These are phyloP conservation scores for Pygoscelis adeliae DNA, from an alignment of 2,113 vertebrate genomes.

Conservation along the genomic window DNA sequence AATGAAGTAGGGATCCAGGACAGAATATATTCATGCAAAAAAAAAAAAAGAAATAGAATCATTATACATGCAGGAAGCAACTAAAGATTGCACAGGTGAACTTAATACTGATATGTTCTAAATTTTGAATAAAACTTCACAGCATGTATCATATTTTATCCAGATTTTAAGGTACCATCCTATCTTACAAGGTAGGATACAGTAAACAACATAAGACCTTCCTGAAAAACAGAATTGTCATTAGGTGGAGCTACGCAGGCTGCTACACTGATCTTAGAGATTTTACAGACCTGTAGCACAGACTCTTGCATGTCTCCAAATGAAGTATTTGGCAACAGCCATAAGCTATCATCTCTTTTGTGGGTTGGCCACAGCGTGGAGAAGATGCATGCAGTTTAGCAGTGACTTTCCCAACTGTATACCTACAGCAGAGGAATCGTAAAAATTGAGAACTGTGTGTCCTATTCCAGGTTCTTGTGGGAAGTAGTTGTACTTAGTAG, in stretches of 20 bases:
- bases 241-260: background rate
- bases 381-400: background rate
- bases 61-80: background rate
- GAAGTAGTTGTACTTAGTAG: background rate
- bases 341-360: background rate
- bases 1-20: background rate
- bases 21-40: background rate
- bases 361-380: background rate
- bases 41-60: background rate
- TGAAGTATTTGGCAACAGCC: background rate
- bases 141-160: background rate
- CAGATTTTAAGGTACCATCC: background rate
- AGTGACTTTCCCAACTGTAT: background rate
- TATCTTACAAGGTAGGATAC: background rate
- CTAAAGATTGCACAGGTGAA: background rate
- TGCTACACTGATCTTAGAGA: background rate
- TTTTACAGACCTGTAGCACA: background rate
- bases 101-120: background rate
- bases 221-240: background rate
- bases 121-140: background rate
- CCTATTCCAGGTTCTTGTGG: background rate
- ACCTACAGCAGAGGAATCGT: conserved; percentile 23
- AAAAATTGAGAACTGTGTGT: background rate
- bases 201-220: background rate
- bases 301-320: background rate